Percentiles rank a stretch among this genome's conserved stretches.
Evolutionary conservation across 1,140 invertebrate genomes (phyloP).

Genomic region (Ceratoteleas bidentatus): DNA sequence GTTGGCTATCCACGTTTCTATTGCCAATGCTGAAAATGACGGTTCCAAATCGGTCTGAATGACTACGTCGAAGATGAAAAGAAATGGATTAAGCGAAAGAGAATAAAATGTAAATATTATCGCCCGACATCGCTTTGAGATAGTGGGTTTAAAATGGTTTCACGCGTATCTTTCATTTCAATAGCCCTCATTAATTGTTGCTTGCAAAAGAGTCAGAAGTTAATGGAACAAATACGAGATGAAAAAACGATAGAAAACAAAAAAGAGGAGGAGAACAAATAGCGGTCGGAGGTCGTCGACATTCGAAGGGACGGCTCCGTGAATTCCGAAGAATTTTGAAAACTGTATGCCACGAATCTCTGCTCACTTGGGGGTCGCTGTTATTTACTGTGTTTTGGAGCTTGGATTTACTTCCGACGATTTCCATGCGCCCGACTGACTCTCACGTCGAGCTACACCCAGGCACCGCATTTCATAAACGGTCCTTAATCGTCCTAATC

Average conservation of each 20-base stretch:
- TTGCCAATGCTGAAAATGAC: slow-evolving; percentile 13
- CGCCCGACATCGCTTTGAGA: too few species aligned
- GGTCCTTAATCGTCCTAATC: slow-evolving; percentile 63
- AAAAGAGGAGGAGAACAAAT: slow-evolving; percentile 14
- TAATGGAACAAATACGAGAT: slow-evolving; percentile 5
- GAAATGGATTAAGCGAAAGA: neutral
- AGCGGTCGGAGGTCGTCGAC: slow-evolving; percentile 45
- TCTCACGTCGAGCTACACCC: slow-evolving; percentile 42
- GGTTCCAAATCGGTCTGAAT: neutral
- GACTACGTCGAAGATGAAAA: too few species aligned
- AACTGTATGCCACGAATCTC: slow-evolving; percentile 47
- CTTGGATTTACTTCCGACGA: slow-evolving; percentile 60
- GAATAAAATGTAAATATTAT: neutral
- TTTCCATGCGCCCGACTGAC: slow-evolving; percentile 33
- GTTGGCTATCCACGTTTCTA: slow-evolving; percentile 12
- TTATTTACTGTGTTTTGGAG: slow-evolving; percentile 57
- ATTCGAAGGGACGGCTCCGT: slow-evolving; percentile 26
- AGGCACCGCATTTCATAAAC: slow-evolving; percentile 57
- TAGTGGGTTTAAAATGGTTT: too few species aligned
- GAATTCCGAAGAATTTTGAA: slow-evolving; percentile 51
- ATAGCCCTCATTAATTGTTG: neutral
- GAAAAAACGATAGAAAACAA: slow-evolving; percentile 10
- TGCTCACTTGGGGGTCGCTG: slow-evolving; percentile 58
- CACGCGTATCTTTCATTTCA: neutral
- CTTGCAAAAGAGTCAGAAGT: slow-evolving; percentile 1